Evolutionary conservation across 2,797 vertebrate species (phyloP).

Genomic region (Sitta carolinensis): DNA sequence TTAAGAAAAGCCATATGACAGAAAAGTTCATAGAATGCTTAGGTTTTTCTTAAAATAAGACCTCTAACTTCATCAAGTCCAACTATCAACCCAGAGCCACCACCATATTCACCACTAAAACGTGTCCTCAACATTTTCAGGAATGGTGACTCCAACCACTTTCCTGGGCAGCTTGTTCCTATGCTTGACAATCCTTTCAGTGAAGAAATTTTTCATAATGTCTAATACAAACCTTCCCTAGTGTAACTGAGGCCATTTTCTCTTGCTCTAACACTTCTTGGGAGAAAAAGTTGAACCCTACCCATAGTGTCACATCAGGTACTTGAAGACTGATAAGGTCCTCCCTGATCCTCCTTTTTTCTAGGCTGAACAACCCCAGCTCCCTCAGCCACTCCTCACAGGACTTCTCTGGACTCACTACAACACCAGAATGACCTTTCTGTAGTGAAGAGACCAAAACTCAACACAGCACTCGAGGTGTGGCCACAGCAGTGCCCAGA

Average conservation of each 20-base stretch:
- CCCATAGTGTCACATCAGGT: not conserved
- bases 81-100: not conserved
- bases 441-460: not conserved
- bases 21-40: not conserved
- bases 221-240: not conserved
- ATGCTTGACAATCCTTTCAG: not conserved
- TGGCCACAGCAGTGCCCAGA: accelerated
- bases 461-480: accelerated
- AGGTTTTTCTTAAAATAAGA: not conserved
- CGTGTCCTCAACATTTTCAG: accelerated
- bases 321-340: not conserved
- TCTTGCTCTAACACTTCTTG: not conserved
- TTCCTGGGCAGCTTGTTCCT: not conserved
- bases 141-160: not conserved
- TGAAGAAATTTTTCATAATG: not conserved
- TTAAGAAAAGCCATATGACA: not conserved
- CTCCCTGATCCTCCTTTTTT: not conserved
- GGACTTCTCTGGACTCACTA: not conserved
- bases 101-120: not conserved
- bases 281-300: not conserved
- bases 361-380: not conserved
- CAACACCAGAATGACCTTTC: not conserved
- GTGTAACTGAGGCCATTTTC: not conserved
- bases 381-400: not conserved
- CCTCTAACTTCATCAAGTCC: not conserved